Conservation (phyloP, 2,113 vertebrate species). For the Labeo rohita region DNA sequence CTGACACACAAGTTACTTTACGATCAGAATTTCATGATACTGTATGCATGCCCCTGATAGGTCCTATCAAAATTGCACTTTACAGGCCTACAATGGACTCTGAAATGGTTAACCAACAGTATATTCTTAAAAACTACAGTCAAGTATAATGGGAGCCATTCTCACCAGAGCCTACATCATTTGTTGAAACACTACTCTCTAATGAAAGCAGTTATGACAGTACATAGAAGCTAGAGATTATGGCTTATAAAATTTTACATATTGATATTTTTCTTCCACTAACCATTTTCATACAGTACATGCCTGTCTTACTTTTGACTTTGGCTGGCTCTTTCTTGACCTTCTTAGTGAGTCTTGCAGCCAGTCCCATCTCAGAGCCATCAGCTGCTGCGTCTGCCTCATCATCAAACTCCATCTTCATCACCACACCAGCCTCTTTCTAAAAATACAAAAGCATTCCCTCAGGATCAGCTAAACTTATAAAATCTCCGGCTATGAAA, state of each 20-base stretch:
- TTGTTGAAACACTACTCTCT: too few relatives aligned
- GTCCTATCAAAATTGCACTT: not conserved
- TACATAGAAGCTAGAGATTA: too few relatives aligned
- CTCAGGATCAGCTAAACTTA: not conserved
- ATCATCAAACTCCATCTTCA: slow-evolving; percentile 80
- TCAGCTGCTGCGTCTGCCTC: slow-evolving; percentile 67
- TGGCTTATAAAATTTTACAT: too few relatives aligned
- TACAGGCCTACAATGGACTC: not conserved
- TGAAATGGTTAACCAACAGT: not conserved
- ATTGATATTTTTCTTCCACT: too few relatives aligned
- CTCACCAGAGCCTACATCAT: too few relatives aligned
- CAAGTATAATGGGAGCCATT: not conserved
- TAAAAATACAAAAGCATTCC: slow-evolving; percentile 41
- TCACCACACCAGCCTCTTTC: slow-evolving; percentile 68
- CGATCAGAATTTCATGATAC: not conserved
- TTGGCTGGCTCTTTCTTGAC: slow-evolving; percentile 74
- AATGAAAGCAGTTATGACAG: too few relatives aligned
- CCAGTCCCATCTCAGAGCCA: slow-evolving; percentile 64
- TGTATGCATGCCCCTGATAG: not conserved
- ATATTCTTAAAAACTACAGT: not conserved
- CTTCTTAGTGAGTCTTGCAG: slow-evolving; percentile 78
- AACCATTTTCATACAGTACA: not conserved
- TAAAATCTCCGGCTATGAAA: not conserved
- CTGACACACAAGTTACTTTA: slow-evolving; percentile 38
- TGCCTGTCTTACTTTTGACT: slow-evolving; percentile 61